Evolutionary conservation across 2,888 invertebrate genomes (phyloP).

Genomic region (Cremastinae sp.): DNA sequence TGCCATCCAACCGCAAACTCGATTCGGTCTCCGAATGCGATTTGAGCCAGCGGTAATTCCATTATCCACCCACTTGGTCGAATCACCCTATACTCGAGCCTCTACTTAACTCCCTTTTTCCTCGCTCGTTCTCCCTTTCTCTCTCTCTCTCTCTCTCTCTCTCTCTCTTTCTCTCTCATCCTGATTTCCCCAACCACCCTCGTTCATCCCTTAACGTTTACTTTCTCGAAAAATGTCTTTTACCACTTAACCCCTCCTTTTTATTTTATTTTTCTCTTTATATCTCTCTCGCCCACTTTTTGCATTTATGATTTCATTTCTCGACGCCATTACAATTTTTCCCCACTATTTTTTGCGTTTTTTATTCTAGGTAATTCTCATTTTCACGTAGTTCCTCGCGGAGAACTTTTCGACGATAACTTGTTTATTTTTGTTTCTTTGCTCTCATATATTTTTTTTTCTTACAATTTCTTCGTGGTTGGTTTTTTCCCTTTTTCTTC

Average conservation of each 20-base stretch:
- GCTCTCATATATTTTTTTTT: conserved; percentile 28
- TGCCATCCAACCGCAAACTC: conserved; percentile 74
- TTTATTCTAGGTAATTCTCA: conserved; percentile 14
- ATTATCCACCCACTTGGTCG: conserved; percentile 71
- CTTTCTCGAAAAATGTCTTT: conserved; percentile 36
- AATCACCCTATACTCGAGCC: conserved; percentile 61
- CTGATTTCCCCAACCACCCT: conserved; percentile 12
- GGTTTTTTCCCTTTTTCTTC: background rate
- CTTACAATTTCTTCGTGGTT: conserved; percentile 5
- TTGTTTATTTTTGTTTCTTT: conserved; percentile 37
- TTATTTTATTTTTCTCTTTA: conserved; percentile 27
- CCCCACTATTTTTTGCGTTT: conserved; percentile 24
- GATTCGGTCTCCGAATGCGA: conserved; percentile 73
- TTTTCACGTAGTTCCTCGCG: conserved; percentile 11
- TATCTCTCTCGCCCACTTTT: conserved; percentile 49
- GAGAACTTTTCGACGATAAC: conserved; percentile 42
- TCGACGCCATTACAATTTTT: conserved; percentile 54
- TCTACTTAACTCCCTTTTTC: conserved; percentile 46
- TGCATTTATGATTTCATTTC: conserved; percentile 73
- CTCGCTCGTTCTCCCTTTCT: conserved; percentile 2
- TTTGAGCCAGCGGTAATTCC: conserved; percentile 75
- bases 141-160: background rate
- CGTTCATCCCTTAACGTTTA: conserved; percentile 30
- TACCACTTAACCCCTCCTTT: conserved; percentile 9
- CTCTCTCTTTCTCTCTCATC: background rate